Conservation (phyloP, 2,888 invertebrate species). For the Physocephala rufipes region DNA sequence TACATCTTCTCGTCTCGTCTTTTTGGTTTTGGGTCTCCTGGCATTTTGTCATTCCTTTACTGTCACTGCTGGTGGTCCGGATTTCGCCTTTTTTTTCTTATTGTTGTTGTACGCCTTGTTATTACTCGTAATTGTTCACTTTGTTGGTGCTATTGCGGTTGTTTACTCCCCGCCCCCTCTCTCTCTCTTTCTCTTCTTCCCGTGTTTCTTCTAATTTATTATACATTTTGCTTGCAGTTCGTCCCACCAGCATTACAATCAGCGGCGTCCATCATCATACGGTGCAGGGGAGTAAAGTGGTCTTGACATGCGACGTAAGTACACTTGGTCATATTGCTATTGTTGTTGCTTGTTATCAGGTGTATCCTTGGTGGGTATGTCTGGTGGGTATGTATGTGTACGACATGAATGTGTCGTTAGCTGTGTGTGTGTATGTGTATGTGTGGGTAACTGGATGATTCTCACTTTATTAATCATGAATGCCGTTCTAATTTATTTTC, state of each 20-base stretch:
- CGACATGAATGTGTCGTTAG: too few relatives aligned
- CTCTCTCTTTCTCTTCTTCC: too few relatives aligned
- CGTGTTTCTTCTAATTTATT: conserved; percentile 37
- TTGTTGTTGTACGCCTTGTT: not conserved
- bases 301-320: conserved; percentile 74
- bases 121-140: not conserved
- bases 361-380: too few relatives aligned
- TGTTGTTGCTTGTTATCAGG: not conserved
- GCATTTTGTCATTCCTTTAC: not conserved
- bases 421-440: conserved; percentile 22
- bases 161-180: too few relatives aligned
- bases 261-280: conserved; percentile 81
- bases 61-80: not conserved
- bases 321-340: conserved; percentile 8
- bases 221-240: conserved; percentile 71
- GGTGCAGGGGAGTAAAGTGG: conserved; percentile 81
- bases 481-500: not conserved
- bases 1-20: not conserved
- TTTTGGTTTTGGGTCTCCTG: not conserved
- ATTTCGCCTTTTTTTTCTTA: not conserved
- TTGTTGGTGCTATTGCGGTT: too few relatives aligned
- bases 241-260: conserved; percentile 80
- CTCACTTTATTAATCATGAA: not conserved
- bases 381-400: too few relatives aligned
- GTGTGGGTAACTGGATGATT: conserved; percentile 8